Evolutionary conservation across 2,113 vertebrate species (phyloP).

Genomic region (Pelecanoides urinatrix): DNA sequence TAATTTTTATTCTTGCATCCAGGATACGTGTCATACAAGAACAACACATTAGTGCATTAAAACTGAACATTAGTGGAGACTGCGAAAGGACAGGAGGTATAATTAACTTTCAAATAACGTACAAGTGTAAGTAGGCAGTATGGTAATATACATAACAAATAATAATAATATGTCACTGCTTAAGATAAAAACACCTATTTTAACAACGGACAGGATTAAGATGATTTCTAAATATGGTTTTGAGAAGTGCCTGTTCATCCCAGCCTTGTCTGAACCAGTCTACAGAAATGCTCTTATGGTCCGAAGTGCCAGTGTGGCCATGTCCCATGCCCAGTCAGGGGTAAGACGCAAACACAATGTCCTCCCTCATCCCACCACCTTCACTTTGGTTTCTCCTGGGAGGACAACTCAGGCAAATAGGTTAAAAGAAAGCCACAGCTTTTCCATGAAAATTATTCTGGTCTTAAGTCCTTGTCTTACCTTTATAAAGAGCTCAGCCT

Average conservation of each 20-base stretch:
- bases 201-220: conserved; percentile 9
- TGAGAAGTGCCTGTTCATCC: conserved; percentile 10
- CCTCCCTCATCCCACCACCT: neutral
- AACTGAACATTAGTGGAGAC: conserved; percentile 31
- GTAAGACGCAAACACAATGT: neutral
- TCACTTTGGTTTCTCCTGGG: neutral
- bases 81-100: conserved; percentile 22
- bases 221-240: neutral
- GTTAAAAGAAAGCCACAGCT: neutral
- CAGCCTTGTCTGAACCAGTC: neutral
- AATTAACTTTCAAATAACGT: conserved; percentile 48
- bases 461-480: neutral
- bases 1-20: conserved; percentile 27
- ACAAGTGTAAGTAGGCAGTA: conserved; percentile 24
- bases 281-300: neutral
- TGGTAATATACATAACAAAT: conserved; percentile 47
- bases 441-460: neutral
- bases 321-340: neutral
- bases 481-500: neutral
- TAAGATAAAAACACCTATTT: conserved; percentile 18
- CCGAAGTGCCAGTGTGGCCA: neutral
- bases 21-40: neutral
- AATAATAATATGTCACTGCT: conserved; percentile 15
- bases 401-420: neutral
- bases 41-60: conserved; percentile 12